Base-by-base conservation (phyloP, 2,888 invertebrate genomes). In the Tipula unca region DNA sequence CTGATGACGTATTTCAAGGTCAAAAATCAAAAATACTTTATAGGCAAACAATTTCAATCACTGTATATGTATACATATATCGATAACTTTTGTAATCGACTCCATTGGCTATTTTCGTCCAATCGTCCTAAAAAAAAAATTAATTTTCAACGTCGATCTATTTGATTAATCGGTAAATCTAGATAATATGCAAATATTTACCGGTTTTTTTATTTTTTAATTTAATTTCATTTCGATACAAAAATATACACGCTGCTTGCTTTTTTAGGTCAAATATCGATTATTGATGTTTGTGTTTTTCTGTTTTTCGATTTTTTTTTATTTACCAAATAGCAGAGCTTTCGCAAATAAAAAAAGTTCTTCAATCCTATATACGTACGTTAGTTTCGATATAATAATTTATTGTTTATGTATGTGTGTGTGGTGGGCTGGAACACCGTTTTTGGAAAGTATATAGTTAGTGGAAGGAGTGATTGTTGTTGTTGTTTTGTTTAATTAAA, bases 261-360 rank as follows among this genome's bases (percentile, higher is more conserved):
- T 25, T 69, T 69, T 69, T 69, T 69, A 69, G 69, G 69, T 69
- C 69, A 69, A 69, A 69, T 69, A 69, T 69, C 69, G 69, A 69
- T 69, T 69, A 69, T 69, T 69, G 69, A 69, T 69, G 25, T 69
- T 69, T 69, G 10, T 69, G 10, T 69, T 69, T 69, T 69, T 69
- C 69, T 25, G 8, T 25, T 48, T 69, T 32, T 32, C n/a, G n/a
- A 32, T 32, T 32, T 32, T 20, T 13, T 10, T n/a, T 69, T 25
- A 25, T 69, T 69, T 25, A 25, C 20, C 69, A 69, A 69, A 69
- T 69, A 69, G 10, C 20, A 69, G 25, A 69, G 69, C 69, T 69
- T 69, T 69, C 14, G 25, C 10, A 25, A 25, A 54, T 25, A 8
- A 54, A 69, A 69, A 69, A 69, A 69, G 69, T 25, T 69, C 69